phyloP scores from a whole-genome alignment of 2,797 vertebrate genomes.

The Gymnocypris eckloni region DNA sequence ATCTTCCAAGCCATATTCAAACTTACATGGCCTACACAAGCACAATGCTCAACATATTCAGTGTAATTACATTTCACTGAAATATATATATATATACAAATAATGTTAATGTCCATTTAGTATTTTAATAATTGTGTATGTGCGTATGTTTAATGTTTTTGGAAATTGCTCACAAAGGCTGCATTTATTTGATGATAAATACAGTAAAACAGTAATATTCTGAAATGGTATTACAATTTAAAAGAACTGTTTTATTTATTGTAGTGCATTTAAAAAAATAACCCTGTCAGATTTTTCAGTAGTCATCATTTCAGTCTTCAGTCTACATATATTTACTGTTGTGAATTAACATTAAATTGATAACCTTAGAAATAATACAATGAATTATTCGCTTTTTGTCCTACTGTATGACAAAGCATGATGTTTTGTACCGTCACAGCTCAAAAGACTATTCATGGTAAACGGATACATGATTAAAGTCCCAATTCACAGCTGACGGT shows the following conservation, averaged over 20 bases:
- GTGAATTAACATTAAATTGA: background rate
- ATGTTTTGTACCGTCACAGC: too few species aligned
- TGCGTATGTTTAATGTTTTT: background rate
- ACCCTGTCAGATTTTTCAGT: background rate
- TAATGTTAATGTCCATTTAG: background rate
- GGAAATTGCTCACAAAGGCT: background rate
- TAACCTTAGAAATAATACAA: background rate
- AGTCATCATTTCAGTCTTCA: background rate
- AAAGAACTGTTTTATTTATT: background rate
- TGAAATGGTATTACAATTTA: background rate
- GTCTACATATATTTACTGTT: background rate
- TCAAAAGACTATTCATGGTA: conserved; percentile 28
- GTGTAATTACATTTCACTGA: background rate
- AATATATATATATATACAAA: background rate
- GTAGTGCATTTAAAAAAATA: background rate
- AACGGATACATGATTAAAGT: conserved; percentile 33
- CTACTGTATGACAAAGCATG: background rate
- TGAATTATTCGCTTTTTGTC: background rate
- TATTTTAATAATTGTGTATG: background rate
- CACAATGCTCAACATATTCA: background rate
- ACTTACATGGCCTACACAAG: background rate
- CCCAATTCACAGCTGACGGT: conserved; percentile 39
- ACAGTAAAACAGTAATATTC: background rate
- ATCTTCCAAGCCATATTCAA: background rate
- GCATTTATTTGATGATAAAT: background rate